These are phyloP conservation scores for Philopedon plagiatum DNA, from an alignment of 2,888 invertebrate species.

Conservation along the genomic window DNA sequence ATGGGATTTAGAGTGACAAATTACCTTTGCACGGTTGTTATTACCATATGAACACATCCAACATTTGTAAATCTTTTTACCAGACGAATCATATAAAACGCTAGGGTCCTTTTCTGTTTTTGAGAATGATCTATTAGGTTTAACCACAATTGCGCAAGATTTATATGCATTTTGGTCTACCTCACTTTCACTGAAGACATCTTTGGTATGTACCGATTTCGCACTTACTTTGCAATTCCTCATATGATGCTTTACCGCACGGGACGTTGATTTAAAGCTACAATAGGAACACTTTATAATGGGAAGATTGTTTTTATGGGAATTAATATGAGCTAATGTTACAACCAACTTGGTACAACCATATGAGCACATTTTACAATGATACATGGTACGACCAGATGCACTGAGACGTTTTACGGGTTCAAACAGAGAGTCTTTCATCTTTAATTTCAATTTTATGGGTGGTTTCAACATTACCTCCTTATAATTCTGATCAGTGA, in stretches of 20 bases:
- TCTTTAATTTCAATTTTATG: neutral
- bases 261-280: constrained; percentile 1
- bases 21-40: neutral
- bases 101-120: too few species aligned
- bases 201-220: neutral
- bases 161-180: neutral
- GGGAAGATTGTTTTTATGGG: constrained; percentile 9
- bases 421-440: neutral
- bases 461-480: too few species aligned
- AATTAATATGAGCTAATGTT: neutral
- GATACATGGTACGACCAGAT: neutral
- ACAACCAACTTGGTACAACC: neutral
- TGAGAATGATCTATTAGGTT: too few species aligned
- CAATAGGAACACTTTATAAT: constrained; percentile 15
- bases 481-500: neutral
- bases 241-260: neutral
- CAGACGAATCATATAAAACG: neutral
- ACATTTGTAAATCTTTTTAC: neutral
- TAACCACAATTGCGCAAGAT: neutral
- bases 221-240: neutral
- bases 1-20: neutral
- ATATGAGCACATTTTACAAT: constrained; percentile 19
- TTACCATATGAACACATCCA: neutral
- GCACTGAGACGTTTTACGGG: neutral
- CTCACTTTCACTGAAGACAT: neutral